A percentile compares a stretch with the other conserved stretches of the same genome.
Conservation (phyloP, 2,888 invertebrate genomes). For the Daptonema setosum region DNA sequence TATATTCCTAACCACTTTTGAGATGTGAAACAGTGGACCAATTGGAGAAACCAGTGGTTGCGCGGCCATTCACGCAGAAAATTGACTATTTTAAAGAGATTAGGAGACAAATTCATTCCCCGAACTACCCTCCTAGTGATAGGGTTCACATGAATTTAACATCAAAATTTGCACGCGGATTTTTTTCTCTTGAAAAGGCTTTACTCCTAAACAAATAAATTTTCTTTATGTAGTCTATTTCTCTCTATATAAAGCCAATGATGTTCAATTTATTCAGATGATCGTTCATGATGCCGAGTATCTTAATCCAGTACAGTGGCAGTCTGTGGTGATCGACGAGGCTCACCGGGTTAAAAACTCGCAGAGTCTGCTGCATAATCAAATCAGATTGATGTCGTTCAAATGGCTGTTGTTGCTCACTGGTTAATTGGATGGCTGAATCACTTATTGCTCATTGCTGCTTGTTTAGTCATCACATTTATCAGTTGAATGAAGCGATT, state of each 20-base stretch:
- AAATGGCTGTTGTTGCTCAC: not conserved
- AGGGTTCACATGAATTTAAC: not conserved
- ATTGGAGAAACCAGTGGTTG: too few relatives aligned
- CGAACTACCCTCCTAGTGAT: too few relatives aligned
- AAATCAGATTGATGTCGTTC: conserved; percentile 19
- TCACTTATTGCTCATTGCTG: too few relatives aligned
- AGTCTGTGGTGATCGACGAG: conserved; percentile 83
- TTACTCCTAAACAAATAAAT: not conserved
- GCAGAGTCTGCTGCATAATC: conserved; percentile 40
- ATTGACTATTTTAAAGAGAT: too few relatives aligned
- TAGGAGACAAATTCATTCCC: too few relatives aligned
- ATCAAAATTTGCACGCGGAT: not conserved
- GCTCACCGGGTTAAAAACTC: conserved; percentile 89
- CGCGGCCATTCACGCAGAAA: too few relatives aligned
- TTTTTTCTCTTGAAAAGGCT: not conserved
- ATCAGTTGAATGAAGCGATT: too few relatives aligned
- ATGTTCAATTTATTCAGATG: conserved; percentile 38
- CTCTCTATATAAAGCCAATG: not conserved
- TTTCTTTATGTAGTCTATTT: not conserved
- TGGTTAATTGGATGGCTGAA: not conserved
- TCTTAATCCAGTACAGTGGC: conserved; percentile 71
- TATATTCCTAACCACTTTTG: too few relatives aligned
- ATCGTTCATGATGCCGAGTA: conserved; percentile 86
- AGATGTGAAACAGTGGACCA: too few relatives aligned
- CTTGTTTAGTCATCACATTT: too few relatives aligned